phyloP scores from a whole-genome alignment of 2,113 vertebrate genomes.

The Eulemur macaco region DNA sequence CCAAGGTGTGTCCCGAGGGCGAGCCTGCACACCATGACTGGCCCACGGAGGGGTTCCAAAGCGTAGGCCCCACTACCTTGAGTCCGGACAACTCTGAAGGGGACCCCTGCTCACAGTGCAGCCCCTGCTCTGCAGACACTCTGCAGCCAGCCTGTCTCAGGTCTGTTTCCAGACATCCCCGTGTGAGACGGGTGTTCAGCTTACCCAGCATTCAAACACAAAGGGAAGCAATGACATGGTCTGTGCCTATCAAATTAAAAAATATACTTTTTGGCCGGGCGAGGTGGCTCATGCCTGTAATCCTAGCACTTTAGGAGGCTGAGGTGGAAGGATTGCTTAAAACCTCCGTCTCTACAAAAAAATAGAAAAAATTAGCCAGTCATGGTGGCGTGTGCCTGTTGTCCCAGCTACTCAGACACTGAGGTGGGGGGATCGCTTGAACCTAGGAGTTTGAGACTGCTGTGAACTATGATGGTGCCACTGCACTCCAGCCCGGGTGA shows the following conservation, averaged over 20 bases:
- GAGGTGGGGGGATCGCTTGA: too few species aligned
- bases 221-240: neutral
- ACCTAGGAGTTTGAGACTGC: too few species aligned
- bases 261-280: neutral
- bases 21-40: rapidly evolving
- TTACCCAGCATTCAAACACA: neutral
- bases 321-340: too few species aligned
- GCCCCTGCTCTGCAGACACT: neutral
- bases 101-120: neutral
- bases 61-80: neutral
- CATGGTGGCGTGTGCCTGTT: too few species aligned
- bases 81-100: neutral
- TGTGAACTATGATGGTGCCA: too few species aligned
- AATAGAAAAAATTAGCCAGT: too few species aligned
- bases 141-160: neutral
- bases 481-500: too few species aligned
- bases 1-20: neutral
- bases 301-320: too few species aligned
- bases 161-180: neutral
- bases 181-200: neutral
- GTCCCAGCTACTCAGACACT: too few species aligned
- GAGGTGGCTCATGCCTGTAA: too few species aligned
- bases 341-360: too few species aligned
- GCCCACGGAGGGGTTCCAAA: neutral
- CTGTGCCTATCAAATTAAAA: neutral